A percentile compares a stretch with the other conserved stretches of the same genome.
Evolutionary conservation across 2,888 invertebrate species (phyloP).

Genomic region (Scaptomyza tumidula): DNA sequence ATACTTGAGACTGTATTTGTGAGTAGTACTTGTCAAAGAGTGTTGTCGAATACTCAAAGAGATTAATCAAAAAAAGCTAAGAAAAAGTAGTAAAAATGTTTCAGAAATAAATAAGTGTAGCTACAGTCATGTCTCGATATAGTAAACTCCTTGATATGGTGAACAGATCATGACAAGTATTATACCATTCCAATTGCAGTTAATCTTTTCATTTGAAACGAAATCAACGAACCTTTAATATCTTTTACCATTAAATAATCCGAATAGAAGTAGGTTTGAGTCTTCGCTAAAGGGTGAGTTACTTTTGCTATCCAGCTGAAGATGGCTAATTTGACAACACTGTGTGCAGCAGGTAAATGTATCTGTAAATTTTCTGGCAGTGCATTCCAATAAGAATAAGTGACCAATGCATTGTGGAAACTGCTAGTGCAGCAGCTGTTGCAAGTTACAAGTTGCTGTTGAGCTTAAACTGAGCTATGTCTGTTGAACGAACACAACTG

Average conservation of each 20-base stretch:
- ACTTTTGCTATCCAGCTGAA: background rate
- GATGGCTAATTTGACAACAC: background rate
- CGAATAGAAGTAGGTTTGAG: too few relatives aligned
- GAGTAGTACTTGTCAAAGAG: constrained; percentile 14
- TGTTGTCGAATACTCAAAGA: background rate
- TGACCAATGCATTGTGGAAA: constrained; percentile 27
- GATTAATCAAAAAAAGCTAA: background rate
- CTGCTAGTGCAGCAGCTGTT: background rate
- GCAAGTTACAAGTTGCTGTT: constrained; percentile 19
- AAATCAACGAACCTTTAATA: too few relatives aligned
- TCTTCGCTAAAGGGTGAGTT: too few relatives aligned
- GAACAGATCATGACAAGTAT: too few relatives aligned
- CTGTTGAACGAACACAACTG: background rate
- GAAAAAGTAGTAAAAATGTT: background rate
- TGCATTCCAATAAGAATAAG: constrained; percentile 59
- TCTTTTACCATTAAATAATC: too few relatives aligned
- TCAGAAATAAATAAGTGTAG: background rate
- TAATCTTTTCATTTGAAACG: too few relatives aligned
- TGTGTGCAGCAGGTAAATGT: constrained; percentile 8
- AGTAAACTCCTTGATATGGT: too few relatives aligned
- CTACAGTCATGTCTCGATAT: background rate
- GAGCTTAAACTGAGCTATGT: constrained; percentile 4
- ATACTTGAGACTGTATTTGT: constrained; percentile 53
- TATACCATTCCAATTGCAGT: too few relatives aligned
- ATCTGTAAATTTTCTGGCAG: constrained; percentile 7